Evolutionary conservation across 2,888 invertebrate species (phyloP).

Genomic region (Noctua janthe): DNA sequence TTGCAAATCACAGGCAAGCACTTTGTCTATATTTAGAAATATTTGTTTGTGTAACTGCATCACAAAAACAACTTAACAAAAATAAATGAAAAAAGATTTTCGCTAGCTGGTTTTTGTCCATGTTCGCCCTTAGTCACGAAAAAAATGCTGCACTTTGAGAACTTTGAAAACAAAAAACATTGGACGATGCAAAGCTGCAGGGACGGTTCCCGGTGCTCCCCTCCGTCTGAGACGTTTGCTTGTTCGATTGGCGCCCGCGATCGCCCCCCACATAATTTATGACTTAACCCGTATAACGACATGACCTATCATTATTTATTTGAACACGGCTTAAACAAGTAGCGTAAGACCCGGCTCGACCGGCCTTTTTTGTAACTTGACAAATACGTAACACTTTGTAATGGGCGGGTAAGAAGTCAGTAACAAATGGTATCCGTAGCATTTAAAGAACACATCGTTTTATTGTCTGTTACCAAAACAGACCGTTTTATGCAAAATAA

Average conservation of each 20-base stretch:
- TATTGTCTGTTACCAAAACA: constrained; percentile 30
- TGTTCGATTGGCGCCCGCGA: constrained; percentile 76
- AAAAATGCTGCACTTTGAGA: constrained; percentile 72
- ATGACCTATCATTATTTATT: constrained; percentile 82
- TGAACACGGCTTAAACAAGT: constrained; percentile 69
- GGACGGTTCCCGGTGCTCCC: constrained; percentile 73
- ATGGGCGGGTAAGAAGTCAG: constrained; percentile 19
- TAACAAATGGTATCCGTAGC: constrained; percentile 43
- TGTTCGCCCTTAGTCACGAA: constrained; percentile 6
- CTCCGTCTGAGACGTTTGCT: constrained; percentile 73
- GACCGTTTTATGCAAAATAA: constrained; percentile 36
- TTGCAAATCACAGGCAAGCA: constrained; percentile 9
- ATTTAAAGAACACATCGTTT: constrained; percentile 29
- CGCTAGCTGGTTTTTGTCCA: constrained; percentile 22
- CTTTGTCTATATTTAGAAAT: not conserved
- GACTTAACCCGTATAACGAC: constrained; percentile 80
- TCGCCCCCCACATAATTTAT: constrained; percentile 81
- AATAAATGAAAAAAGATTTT: not conserved
- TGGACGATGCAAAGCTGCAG: constrained; percentile 67
- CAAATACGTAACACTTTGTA: constrained; percentile 46
- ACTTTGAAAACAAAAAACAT: constrained; percentile 57
- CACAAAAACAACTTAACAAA: not conserved
- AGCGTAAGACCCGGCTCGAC: constrained; percentile 50
- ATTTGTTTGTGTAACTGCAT: not conserved
- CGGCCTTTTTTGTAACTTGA: constrained; percentile 53